Base-by-base conservation (phyloP, 2,888 invertebrate species). In the Tetrapedia diversipes region DNA sequence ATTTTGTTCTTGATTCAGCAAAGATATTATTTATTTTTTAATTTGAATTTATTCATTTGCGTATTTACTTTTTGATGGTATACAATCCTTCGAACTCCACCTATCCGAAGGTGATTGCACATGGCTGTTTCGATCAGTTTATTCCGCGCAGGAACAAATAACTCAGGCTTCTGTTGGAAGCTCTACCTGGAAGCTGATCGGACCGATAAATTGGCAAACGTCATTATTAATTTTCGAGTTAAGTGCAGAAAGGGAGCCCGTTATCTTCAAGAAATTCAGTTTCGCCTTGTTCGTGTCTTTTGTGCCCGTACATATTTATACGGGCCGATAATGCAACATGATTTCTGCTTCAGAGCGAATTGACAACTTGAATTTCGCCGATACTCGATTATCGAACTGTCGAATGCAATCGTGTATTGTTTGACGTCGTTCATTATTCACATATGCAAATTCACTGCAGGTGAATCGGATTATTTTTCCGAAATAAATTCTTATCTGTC, bases 191-290 rank as follows among this genome's bases (percentile, higher is more conserved):
- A 47, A 47, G 14, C 47, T 11, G 32, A 24, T 34, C 47, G 22
- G 34, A n/a, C n/a, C 34, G n/a, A 61, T 61, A 47, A 61, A 61
- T 61, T 47, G 61, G n/a, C 1, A 24, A 61, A 37, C 24, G 47
- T 3, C 24, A 61, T 47, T 60, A 60, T 60, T 61, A 61, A 47
- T 61, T 47, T 34, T 11, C 61, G 22, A 32, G 61, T 34, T 34
- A 11, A 47, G 34, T 45, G 14, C 22, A 61, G 47, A 24, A n/a
- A 47, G 22, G 11, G 47, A 11, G n/a, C 24, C 14, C n/a, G 47
- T 37, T 37, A 24, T 47, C 34, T 47, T 24, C 34, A 34, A 16
- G 32, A n/a, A 7, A 47, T 47, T 34, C 43, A 34, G n/a, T 32
- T 34, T 11, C 24, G 4, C 47, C n/a, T n/a, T n/a, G 7, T 34